Evolutionary conservation across 2,113 vertebrate species (phyloP), one percentile per base, ranked within the genome.

Genomic region (Eretmodus cyanostictus): DNA sequence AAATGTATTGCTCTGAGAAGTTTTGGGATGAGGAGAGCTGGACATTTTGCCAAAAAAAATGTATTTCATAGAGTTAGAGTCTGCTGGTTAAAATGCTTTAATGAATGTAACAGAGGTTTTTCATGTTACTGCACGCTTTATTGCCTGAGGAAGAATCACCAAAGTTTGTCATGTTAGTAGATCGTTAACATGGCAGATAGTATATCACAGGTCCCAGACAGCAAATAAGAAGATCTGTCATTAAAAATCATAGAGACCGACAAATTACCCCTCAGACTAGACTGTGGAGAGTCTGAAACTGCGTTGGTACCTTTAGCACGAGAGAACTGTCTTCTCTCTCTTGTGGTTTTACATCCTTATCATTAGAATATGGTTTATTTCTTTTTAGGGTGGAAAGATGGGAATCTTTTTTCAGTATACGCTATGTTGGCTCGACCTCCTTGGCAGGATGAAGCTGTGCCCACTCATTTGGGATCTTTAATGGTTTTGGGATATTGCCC

Each of bases 401-500:
- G 68, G 76, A 61, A 49, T 54, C 17, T 78, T 80, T 89, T 88
- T 63, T 54, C 22, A 78, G 71, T 76, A 85, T 85, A 61, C 16
- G 29, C 78, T 82, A 81, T 7, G 79, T 29, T 85, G 59, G 29
- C 82, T 76, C 66, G 17, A 85, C 53, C 42, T 89, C 73, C 79
- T 89, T 13, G 6, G 27, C 8, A 78, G 78, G 83, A 83, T 84
- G 54, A 88, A 85, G 38, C 59, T 31, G 31, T 91, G 63, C 89
- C 73, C 80, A n/a, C 55, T 94, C 79, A 92, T 93, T 94, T 93
- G 68, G 82, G 87, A 73, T 83, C 51, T 91, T 91, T 93, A 94
- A 95, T 92, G 84, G 94, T 86, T 96, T 93, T 90, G 90, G 87
- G 91, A 94, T 94, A 90, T 85, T 91, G 94, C 78, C 90, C 10